These are phyloP conservation scores for Urocitellus parryii DNA, from an alignment of 2,113 vertebrate species.

Conservation along the genomic window DNA sequence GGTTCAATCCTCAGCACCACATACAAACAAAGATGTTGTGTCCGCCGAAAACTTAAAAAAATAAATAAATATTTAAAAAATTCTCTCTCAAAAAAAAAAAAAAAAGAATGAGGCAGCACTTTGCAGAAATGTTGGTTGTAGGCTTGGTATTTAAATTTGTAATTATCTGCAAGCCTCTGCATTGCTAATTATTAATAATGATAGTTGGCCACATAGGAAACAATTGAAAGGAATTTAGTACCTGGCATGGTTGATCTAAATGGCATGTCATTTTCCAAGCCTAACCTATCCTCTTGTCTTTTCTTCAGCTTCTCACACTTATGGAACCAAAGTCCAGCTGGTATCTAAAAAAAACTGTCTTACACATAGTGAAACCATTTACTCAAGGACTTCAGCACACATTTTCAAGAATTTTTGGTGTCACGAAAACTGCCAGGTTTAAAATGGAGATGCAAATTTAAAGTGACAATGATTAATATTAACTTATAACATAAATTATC, in stretches of 20 bases:
- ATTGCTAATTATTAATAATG: slow-evolving; percentile 53
- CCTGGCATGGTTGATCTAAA: neutral
- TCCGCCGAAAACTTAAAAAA: too few species aligned
- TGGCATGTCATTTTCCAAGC: neutral
- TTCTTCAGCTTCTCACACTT: slow-evolving; percentile 24
- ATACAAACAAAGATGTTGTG: too few species aligned
- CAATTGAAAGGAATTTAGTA: neutral
- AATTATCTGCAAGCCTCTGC: neutral
- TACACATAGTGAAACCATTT: neutral
- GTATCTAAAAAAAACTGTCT: neutral
- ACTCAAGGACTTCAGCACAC: neutral
- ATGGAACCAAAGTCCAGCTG: neutral
- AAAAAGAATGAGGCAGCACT: neutral
- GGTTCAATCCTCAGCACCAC: too few species aligned
- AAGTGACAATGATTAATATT: slow-evolving; percentile 34
- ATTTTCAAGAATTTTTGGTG: slow-evolving; percentile 47
- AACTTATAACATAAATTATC: slow-evolving; percentile 37
- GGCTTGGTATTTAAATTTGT: slow-evolving; percentile 53
- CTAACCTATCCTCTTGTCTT: neutral
- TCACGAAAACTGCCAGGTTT: slow-evolving; percentile 53
- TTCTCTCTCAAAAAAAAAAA: too few species aligned
- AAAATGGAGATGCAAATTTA: slow-evolving; percentile 16
- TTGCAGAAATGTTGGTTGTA: slow-evolving; percentile 45
- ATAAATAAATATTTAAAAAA: too few species aligned
- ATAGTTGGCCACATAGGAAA: neutral